Conservation (phyloP, 2,113 vertebrate genomes). For the Apaloderma vittatum region DNA sequence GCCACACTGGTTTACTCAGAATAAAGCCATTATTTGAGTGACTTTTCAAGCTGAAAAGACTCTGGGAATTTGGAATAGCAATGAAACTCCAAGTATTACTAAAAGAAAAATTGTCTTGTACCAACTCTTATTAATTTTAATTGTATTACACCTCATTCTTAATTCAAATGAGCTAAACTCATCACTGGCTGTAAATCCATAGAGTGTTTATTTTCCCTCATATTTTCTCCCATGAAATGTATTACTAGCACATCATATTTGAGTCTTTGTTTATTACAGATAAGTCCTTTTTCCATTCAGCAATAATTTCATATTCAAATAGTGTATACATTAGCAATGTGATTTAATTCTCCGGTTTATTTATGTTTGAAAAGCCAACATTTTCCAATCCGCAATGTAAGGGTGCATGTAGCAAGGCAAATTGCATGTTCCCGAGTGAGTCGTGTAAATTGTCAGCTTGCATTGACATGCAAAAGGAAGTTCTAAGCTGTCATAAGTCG, state of each 20-base stretch:
- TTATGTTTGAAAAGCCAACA: conserved; percentile 33
- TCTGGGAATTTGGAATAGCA: neutral
- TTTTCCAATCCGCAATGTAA: conserved; percentile 22
- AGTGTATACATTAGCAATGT: conserved; percentile 8
- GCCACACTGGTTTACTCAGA: neutral
- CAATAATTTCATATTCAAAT: conserved; percentile 13
- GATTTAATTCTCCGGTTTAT: conserved; percentile 47
- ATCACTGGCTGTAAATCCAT: conserved; percentile 33
- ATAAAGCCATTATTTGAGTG: conserved; percentile 28
- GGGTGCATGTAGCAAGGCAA: neutral
- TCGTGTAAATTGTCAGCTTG: conserved; percentile 17
- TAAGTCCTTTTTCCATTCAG: conserved; percentile 37
- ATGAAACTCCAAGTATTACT: neutral
- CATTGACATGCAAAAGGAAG: neutral
- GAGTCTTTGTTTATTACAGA: conserved; percentile 33
- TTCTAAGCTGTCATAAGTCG: neutral
- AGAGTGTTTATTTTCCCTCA: conserved; percentile 27
- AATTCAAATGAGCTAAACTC: conserved; percentile 39
- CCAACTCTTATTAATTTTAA: conserved; percentile 46
- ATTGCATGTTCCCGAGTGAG: neutral
- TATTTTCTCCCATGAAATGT: conserved; percentile 48
- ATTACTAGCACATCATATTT: conserved; percentile 47
- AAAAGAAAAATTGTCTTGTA: conserved; percentile 12
- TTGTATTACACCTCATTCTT: conserved; percentile 20
- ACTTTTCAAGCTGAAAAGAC: conserved; percentile 28